Conservation (phyloP, 2,888 invertebrate genomes). For the Heliconius ethilla region DNA sequence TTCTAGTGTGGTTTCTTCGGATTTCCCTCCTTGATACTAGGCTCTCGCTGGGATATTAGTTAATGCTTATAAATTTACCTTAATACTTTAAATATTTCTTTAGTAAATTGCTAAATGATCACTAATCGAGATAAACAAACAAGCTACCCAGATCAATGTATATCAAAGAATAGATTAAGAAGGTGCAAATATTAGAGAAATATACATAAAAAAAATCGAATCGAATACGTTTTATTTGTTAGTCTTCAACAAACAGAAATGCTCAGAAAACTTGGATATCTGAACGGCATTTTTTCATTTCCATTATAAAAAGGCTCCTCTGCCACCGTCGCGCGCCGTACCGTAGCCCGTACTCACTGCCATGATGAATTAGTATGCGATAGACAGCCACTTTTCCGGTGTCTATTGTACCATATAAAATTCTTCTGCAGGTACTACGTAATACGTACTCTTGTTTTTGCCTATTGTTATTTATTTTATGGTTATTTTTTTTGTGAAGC, state of each 20-base stretch:
- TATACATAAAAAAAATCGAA: neutral
- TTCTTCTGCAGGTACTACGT: neutral
- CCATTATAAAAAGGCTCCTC: neutral
- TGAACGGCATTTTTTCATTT: slow-evolving; percentile 3
- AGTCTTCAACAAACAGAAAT: neutral
- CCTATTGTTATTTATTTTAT: neutral
- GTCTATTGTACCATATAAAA: slow-evolving; percentile 28
- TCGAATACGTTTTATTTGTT: neutral
- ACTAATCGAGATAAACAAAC: too few species aligned
- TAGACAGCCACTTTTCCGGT: slow-evolving; percentile 32
- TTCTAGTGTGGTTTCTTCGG: too few species aligned
- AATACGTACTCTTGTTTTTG: neutral
- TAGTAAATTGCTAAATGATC: too few species aligned
- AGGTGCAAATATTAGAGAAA: neutral
- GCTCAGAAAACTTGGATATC: neutral
- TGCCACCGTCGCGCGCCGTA: neutral
- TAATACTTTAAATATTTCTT: too few species aligned
- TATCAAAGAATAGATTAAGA: too few species aligned
- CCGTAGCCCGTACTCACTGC: neutral
- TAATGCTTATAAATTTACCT: too few species aligned
- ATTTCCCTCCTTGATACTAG: too few species aligned
- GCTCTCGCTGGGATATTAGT: too few species aligned
- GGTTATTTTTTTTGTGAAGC: neutral
- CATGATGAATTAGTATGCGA: slow-evolving; percentile 31
- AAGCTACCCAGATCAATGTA: too few species aligned